These are phyloP conservation scores for Galaxias olidus DNA, from an alignment of 2,797 vertebrate species.

Conservation along the genomic window DNA sequence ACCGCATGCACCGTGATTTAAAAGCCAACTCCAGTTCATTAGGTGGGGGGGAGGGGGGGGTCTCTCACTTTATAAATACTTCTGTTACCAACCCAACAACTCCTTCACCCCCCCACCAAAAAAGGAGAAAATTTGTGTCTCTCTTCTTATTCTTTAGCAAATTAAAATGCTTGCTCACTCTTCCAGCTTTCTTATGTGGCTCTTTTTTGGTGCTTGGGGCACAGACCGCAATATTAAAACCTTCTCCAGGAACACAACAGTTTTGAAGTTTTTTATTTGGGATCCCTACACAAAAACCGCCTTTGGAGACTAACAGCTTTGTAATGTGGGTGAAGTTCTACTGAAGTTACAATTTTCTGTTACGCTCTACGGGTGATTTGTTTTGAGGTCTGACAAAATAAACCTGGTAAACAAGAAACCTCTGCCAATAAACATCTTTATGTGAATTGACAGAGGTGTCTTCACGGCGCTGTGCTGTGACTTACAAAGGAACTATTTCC, in stretches of 20 bases:
- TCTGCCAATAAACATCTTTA: constrained; percentile 45
- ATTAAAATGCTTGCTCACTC: too few relatives aligned
- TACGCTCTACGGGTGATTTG: constrained; percentile 63
- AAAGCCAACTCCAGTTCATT: constrained; percentile 73
- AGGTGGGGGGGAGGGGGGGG: constrained; percentile 17
- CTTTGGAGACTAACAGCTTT: constrained; percentile 51
- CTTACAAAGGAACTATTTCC: constrained; percentile 29
- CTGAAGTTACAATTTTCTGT: constrained; percentile 55
- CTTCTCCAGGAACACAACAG: too few relatives aligned
- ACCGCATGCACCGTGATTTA: constrained; percentile 62
- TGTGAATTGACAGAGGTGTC: constrained; percentile 52
- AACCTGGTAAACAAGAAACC: constrained; percentile 59
- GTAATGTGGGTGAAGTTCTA: constrained; percentile 69
- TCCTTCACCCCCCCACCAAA: too few relatives aligned
- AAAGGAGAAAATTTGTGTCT: too few relatives aligned
- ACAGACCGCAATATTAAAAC: too few relatives aligned
- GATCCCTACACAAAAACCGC: too few relatives aligned
- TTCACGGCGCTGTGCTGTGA: constrained; percentile 40
- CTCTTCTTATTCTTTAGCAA: too few relatives aligned
- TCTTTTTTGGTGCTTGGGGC: too few relatives aligned
- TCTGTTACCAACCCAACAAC: too few relatives aligned
- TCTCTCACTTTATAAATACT: too few relatives aligned
- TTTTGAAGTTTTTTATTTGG: too few relatives aligned
- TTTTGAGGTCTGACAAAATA: constrained; percentile 71
- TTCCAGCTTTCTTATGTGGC: too few relatives aligned